phyloP scores from a whole-genome alignment of 2,888 invertebrate genomes.

The Litoditis marina region DNA sequence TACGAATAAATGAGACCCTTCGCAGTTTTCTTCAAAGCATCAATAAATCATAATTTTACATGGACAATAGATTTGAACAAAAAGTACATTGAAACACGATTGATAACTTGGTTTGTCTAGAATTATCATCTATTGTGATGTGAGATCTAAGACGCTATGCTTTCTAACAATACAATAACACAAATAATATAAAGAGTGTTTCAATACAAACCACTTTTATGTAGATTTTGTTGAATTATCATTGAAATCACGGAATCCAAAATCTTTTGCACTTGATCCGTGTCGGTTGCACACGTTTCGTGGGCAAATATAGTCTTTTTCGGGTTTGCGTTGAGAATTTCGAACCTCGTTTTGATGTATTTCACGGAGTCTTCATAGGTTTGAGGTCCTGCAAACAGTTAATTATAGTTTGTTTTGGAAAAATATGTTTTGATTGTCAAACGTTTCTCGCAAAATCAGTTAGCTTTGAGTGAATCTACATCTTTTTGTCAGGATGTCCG shows the following conservation, averaged over 20 bases:
- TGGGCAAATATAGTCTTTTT: conserved; percentile 53
- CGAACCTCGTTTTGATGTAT: conserved; percentile 53
- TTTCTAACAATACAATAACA: conserved; percentile 9
- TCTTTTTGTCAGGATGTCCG: background rate
- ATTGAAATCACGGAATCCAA: conserved; percentile 58
- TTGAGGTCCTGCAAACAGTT: conserved; percentile 44
- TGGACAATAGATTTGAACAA: too few species aligned
- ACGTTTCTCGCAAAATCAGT: too few species aligned
- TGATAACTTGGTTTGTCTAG: too few species aligned
- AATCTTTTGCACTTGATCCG: conserved; percentile 55
- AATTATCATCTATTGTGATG: too few species aligned
- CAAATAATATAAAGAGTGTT: conserved; percentile 1
- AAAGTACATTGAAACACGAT: too few species aligned
- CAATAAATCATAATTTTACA: too few species aligned
- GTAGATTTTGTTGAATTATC: conserved; percentile 59
- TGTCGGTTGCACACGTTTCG: conserved; percentile 60
- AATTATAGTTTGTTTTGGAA: background rate
- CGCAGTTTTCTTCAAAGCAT: too few species aligned
- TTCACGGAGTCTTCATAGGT: conserved; percentile 50
- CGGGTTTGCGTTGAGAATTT: conserved; percentile 48
- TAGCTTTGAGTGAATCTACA: too few species aligned
- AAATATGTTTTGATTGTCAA: too few species aligned
- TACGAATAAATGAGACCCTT: too few species aligned
- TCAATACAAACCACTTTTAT: conserved; percentile 59
- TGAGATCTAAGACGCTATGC: too few species aligned